Evolutionary conservation across 2,888 invertebrate genomes (phyloP), one percentile per base, ranked within the genome.

Genomic region (Isotomurus palustris): DNA sequence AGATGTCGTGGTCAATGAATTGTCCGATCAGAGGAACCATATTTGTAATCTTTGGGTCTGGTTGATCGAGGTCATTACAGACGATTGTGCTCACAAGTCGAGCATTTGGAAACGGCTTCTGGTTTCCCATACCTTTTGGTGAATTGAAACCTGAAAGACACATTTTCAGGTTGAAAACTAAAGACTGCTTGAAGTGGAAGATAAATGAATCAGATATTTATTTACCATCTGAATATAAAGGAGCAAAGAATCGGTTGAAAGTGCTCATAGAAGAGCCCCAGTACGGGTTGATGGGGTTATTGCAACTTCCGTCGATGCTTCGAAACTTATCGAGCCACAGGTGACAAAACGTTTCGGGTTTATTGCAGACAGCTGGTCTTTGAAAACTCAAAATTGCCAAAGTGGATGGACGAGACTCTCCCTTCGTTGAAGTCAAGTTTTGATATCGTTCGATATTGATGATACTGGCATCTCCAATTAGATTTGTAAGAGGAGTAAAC

Each of bases 1-100:
- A 40, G 63, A 67, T 35, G 65, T 38, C 1, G 65, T 66, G 38
- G 64, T 65, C 32, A 67, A 59, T 36, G 65, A 67, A 14, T 55
- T 56, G n/a, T 64, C 68, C 64, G 14, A 60, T 28, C 47, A 61
- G 64, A 17, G 58, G 58, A 14, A 56, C 53, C 56, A 60, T 56
- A 21, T 60, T 56, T 2, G 56, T 60, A 29, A 60, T 52, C 2
- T 21, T 47, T 5, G 29, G 1, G 38, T 60, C 60, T 8, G 60
- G 60, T 1, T 38, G 28, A 14, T 56, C 44, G 8, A 56, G 47
- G 35, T 60, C 60, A 4, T 40, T 25, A 41, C 59, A 58, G 25
- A 62, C 48, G 1, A 58, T 59, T 1, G 56, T 53, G 17, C 52
- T 58, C 2, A 62, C 59, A 24, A 44, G 22, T 3, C 62, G 47